phyloP scores from a whole-genome alignment of 2,113 vertebrate species.

The Dromaius novaehollandiae region DNA sequence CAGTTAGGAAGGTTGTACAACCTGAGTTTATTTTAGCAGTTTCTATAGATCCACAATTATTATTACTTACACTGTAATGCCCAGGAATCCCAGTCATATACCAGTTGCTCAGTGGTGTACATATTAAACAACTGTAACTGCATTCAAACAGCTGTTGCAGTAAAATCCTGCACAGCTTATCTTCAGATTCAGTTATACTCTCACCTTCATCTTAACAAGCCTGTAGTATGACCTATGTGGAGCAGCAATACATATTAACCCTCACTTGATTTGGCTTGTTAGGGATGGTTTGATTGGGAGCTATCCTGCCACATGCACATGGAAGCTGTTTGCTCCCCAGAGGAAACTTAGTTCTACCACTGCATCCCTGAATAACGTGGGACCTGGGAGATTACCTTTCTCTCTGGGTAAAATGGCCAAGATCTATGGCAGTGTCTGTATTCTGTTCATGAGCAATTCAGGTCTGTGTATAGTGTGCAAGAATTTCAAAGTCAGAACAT shows the following conservation, averaged over 20 bases:
- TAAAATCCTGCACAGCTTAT: not conserved
- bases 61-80: not conserved
- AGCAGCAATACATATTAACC: not conserved
- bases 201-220: not conserved
- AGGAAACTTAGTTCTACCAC: not conserved
- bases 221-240: not conserved
- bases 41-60: not conserved
- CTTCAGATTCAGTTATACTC: not conserved
- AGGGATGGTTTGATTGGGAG: not conserved
- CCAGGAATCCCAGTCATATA: not conserved
- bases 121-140: not conserved
- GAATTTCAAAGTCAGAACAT: not conserved
- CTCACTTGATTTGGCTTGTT: not conserved
- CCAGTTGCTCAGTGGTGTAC: not conserved
- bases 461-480: not conserved
- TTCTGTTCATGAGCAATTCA: not conserved
- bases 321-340: not conserved
- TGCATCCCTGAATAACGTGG: not conserved
- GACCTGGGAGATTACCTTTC: not conserved
- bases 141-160: not conserved
- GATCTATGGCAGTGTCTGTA: not conserved
- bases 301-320: not conserved
- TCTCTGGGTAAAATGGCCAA: not conserved
- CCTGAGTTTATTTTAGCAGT: not conserved
- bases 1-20: not conserved